Conservation (phyloP, 2,113 vertebrate species). For the Ophiodon elongatus region DNA sequence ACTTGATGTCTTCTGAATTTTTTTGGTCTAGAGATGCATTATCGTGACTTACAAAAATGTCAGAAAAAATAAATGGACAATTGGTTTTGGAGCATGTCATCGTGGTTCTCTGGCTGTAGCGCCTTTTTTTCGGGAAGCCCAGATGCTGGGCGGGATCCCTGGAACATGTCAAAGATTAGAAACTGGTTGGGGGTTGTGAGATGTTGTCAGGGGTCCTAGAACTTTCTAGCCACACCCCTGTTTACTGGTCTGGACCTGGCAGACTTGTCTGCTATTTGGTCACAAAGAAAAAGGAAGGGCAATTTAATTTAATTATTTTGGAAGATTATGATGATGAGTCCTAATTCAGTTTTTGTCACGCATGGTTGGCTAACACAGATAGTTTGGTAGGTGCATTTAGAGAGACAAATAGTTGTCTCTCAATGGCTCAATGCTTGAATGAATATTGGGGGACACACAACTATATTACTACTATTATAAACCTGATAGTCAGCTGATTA, state of each 20-base stretch:
- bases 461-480: background rate
- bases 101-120: conserved; percentile 20
- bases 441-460: no score
- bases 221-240: conserved; percentile 24
- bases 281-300: background rate
- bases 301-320: background rate
- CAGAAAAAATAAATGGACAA: conserved; percentile 24
- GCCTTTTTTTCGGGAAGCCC: conserved; percentile 22
- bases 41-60: conserved; percentile 31
- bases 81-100: conserved; percentile 36
- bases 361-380: background rate
- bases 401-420: background rate
- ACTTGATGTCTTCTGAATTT: conserved; percentile 6
- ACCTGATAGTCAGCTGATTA: background rate
- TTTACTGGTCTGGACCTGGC: conserved; percentile 38
- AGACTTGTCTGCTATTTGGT: conserved; percentile 5
- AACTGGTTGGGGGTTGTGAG: conserved; percentile 37
- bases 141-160: conserved; percentile 41
- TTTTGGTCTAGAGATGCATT: conserved; percentile 17
- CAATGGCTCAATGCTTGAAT: background rate
- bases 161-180: conserved; percentile 48
- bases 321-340: background rate
- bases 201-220: conserved; percentile 38
- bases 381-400: background rate
- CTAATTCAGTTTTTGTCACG: background rate